These are phyloP conservation scores for Mesoclemmys tuberculata DNA, from an alignment of 2,113 vertebrate species.

Conservation along the genomic window DNA sequence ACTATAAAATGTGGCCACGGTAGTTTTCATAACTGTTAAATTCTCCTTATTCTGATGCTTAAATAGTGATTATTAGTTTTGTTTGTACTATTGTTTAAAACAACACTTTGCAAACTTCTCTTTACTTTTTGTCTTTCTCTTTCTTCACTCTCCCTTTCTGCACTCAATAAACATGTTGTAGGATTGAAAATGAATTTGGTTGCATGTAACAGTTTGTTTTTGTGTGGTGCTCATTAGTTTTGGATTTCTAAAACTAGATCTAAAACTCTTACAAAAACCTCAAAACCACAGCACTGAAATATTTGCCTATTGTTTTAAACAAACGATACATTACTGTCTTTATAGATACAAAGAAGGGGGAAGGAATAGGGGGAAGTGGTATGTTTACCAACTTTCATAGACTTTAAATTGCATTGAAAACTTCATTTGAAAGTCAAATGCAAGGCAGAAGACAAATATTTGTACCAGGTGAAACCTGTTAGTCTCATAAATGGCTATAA, in stretches of 20 bases:
- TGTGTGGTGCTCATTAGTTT: neutral
- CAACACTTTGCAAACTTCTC: neutral
- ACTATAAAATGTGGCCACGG: neutral
- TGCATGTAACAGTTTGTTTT: neutral
- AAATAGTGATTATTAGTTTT: neutral
- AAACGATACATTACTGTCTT: neutral
- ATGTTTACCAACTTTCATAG: neutral
- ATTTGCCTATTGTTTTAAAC: neutral
- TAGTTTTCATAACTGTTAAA: neutral
- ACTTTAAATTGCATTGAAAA: neutral
- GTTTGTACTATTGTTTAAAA: neutral
- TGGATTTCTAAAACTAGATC: neutral
- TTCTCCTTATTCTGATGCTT: neutral
- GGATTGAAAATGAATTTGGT: neutral
- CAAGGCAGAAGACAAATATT: neutral
- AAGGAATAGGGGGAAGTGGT: neutral
- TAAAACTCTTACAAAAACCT: neutral
- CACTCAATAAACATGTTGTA: neutral
- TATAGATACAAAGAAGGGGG: neutral
- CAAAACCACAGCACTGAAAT: neutral
- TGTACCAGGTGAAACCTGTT: neutral
- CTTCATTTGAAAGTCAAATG: neutral
- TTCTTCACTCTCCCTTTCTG: neutral
- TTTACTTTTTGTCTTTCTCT: neutral
- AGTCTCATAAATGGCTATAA: neutral